phyloP scores from a whole-genome alignment of 2,797 vertebrate species.

The Pseudocheirus occidentalis region DNA sequence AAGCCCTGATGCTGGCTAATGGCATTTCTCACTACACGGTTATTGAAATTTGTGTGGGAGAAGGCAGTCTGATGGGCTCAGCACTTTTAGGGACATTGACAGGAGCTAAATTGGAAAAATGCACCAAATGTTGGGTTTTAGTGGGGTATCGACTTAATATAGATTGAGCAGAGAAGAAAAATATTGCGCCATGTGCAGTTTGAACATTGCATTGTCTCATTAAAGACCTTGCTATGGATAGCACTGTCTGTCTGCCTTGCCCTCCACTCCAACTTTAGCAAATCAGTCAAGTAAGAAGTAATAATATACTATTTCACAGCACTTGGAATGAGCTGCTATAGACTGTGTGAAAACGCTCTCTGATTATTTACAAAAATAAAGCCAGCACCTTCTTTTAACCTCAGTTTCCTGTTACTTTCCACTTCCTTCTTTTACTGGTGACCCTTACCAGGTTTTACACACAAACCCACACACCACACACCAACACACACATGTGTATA shows the following conservation, averaged over 20 bases:
- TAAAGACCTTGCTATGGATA: slow-evolving; percentile 81
- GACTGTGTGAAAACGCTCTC: slow-evolving; percentile 68
- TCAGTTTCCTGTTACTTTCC: neutral
- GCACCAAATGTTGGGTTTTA: slow-evolving; percentile 83
- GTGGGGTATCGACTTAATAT: slow-evolving; percentile 84
- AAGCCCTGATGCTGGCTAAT: slow-evolving; percentile 56
- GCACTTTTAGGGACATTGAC: slow-evolving; percentile 84
- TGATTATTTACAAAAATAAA: slow-evolving; percentile 74
- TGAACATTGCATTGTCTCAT: slow-evolving; percentile 81
- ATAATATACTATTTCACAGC: slow-evolving; percentile 72
- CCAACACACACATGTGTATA: no score
- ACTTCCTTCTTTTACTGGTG: slow-evolving; percentile 8
- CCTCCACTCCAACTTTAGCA: slow-evolving; percentile 69
- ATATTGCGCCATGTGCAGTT: slow-evolving; percentile 79
- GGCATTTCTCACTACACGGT: slow-evolving; percentile 66
- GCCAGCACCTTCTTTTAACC: slow-evolving; percentile 51
- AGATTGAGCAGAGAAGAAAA: slow-evolving; percentile 83
- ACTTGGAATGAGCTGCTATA: slow-evolving; percentile 59
- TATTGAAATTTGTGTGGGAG: slow-evolving; percentile 82
- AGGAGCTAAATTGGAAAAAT: slow-evolving; percentile 85
- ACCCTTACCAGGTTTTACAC: neutral
- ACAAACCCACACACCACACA: no score
- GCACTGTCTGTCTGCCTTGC: slow-evolving; percentile 67
- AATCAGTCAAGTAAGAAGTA: slow-evolving; percentile 72
- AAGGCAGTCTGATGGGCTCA: slow-evolving; percentile 81